Percentiles rank a stretch among this genome's conserved stretches.
phyloP scores from a whole-genome alignment of 2,797 vertebrate genomes.

The Tamandua tetradactyla region DNA sequence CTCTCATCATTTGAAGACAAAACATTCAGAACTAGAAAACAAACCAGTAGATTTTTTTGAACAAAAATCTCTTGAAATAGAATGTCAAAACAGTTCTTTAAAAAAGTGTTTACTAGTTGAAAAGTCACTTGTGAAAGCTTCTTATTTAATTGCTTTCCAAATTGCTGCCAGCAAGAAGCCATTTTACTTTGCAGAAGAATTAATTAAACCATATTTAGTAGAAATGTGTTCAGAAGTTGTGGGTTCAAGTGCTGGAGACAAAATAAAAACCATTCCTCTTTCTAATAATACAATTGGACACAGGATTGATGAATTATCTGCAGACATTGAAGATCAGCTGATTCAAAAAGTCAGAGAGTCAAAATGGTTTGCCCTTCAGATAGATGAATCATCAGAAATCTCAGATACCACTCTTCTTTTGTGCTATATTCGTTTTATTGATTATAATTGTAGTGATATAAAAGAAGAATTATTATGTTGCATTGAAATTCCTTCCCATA shows the following conservation, averaged over 20 bases:
- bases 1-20: constrained; percentile 78
- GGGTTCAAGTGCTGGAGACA: constrained; percentile 77
- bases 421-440: constrained; percentile 78
- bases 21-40: constrained; percentile 77
- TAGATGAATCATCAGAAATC: constrained; percentile 69
- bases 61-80: constrained; percentile 78
- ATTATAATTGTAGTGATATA: constrained; percentile 74
- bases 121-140: constrained; percentile 78
- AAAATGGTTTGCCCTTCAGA: constrained; percentile 77
- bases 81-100: constrained; percentile 76
- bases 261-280: constrained; percentile 75
- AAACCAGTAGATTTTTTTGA: constrained; percentile 78
- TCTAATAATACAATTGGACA: constrained; percentile 62
- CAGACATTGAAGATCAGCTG: constrained; percentile 76
- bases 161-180: constrained; percentile 77
- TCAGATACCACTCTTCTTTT: constrained; percentile 64
- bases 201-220: constrained; percentile 77
- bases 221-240: constrained; percentile 79
- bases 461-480: constrained; percentile 79
- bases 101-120: constrained; percentile 77
- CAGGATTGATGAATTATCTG: constrained; percentile 72
- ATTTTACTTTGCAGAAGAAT: constrained; percentile 73
- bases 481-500: constrained; percentile 65
- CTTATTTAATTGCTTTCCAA: constrained; percentile 80
- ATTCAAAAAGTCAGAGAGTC: constrained; percentile 73